phyloP scores from a whole-genome alignment of 2,797 vertebrate genomes.

The Enteromius argenteus region DNA sequence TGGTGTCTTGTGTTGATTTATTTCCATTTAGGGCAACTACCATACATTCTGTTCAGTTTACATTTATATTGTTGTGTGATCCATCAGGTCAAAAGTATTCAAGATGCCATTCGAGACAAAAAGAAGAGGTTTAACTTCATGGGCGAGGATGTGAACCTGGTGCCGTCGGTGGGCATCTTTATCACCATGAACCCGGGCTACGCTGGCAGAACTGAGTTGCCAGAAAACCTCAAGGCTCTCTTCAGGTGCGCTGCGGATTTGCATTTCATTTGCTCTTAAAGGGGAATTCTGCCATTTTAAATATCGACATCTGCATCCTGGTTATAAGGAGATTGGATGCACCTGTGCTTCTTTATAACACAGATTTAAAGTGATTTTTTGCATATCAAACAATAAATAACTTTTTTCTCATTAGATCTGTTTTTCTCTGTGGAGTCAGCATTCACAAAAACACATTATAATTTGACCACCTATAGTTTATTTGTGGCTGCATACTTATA shows the following conservation, averaged over 20 bases:
- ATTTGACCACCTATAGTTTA: not conserved
- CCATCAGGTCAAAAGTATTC: conserved; percentile 93
- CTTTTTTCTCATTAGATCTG: not conserved
- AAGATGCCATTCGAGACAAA: conserved; percentile 93
- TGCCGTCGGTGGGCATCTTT: conserved; percentile 94
- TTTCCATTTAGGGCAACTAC: not conserved
- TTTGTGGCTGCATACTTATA: not conserved
- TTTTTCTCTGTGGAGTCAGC: not conserved
- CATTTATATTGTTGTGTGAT: conserved; percentile 1
- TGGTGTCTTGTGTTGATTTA: not conserved
- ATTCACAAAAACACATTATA: not conserved
- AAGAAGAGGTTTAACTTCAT: conserved; percentile 92
- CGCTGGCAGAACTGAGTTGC: conserved; percentile 93
- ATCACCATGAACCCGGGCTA: conserved; percentile 99
- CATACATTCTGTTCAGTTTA: not conserved
- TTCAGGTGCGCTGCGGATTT: conserved; percentile 84
- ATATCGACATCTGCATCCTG: not conserved
- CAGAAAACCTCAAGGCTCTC: conserved; percentile 95
- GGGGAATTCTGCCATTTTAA: not conserved
- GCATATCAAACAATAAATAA: not conserved
- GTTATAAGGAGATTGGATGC: not conserved
- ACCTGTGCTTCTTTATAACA: not conserved
- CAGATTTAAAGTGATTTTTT: not conserved
- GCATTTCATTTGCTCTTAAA: conserved; percentile 28
- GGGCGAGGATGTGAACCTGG: conserved; percentile 90